Percentiles rank a stretch among this genome's conserved stretches.
Evolutionary conservation across 1,140 invertebrate species (phyloP).

Genomic region (Kradibia gibbosae): DNA sequence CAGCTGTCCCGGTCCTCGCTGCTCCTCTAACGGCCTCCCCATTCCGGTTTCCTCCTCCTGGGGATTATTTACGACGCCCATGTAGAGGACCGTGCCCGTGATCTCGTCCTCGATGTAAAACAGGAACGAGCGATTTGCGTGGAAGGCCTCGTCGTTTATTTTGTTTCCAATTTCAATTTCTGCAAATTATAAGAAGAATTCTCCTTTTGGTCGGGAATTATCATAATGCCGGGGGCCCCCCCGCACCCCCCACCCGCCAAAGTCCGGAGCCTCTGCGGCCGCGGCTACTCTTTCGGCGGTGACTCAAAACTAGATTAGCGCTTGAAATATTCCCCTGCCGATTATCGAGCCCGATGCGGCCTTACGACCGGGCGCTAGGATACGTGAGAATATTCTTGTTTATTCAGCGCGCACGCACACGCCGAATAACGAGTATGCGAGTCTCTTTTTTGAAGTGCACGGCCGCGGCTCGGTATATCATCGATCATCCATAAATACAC

Average conservation of each 20-base stretch:
- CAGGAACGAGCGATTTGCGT: constrained; percentile 82
- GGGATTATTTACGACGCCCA: constrained; percentile 81
- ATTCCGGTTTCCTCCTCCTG: constrained; percentile 54
- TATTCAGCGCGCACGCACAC: neutral
- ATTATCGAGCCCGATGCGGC: neutral
- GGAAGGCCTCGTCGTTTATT: constrained; percentile 78
- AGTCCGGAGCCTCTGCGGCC: too few species aligned
- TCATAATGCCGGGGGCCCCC: constrained; percentile 12
- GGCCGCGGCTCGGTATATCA: neutral
- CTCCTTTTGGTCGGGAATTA: neutral
- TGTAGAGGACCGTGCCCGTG: constrained; percentile 80
- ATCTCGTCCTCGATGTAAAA: constrained; percentile 86
- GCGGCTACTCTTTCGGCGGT: neutral
- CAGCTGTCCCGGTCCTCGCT: neutral
- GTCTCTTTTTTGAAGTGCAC: neutral
- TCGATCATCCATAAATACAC: constrained; percentile 5
- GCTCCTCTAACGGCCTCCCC: neutral
- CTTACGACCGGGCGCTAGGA: neutral
- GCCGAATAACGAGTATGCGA: neutral
- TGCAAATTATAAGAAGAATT: constrained; percentile 59
- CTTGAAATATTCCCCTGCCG: neutral
- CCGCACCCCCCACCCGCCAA: neutral
- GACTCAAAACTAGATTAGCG: constrained; percentile 23
- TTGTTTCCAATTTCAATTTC: constrained; percentile 81
- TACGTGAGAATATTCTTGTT: neutral